Base-by-base conservation (phyloP, 2,888 invertebrate species). In the Drosophila falleni region DNA sequence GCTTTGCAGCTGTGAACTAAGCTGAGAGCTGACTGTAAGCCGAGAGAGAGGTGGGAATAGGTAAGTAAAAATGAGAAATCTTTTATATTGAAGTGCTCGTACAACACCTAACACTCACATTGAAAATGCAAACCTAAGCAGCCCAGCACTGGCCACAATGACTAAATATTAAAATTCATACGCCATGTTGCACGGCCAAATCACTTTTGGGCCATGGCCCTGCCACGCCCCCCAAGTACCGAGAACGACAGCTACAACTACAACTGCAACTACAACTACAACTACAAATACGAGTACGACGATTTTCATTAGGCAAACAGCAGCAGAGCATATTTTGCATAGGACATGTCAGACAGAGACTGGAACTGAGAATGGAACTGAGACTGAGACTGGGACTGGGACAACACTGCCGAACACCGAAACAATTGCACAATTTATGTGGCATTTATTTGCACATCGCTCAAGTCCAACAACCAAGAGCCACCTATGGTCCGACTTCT, bases 121-220 rank as follows among this genome's bases (percentile, higher is more conserved):
- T 47, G 26, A 29, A 77, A 74, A 62, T 77, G 78, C 73, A 77
- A 64, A 74, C 62, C 82, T 84, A 84, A 73, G 67, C 79, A 61
- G 60, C 51, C 60, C 54, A n/a, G 41, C 44, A 29, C 58, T 60
- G 65, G 71, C 78, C 51, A 39, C 75, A 76, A 49, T 75, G 66
- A 63, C 81, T 70, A 84, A 87, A 90, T 89, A 86, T 86, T 90
- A 86, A 90, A 86, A 90, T 89, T 89, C 90, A 85, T 89, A 87
- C 78, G 78, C 85, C 85, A 87, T 78, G 90, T 78, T 90, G 87
- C 74, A 78, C 84, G 80, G 86, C 61, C 82, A 88, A 89, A 89
- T 89, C 87, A 87, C 78, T 72, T 65, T 61, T 61, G 66, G 55
- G 37, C 63, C 50, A 58, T 26, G 46, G 44, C 60, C 19, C 23